Evolutionary conservation across 1,140 invertebrate species (phyloP), one percentile per base, ranked within the genome.

Genomic region (Drosophila simulans): DNA sequence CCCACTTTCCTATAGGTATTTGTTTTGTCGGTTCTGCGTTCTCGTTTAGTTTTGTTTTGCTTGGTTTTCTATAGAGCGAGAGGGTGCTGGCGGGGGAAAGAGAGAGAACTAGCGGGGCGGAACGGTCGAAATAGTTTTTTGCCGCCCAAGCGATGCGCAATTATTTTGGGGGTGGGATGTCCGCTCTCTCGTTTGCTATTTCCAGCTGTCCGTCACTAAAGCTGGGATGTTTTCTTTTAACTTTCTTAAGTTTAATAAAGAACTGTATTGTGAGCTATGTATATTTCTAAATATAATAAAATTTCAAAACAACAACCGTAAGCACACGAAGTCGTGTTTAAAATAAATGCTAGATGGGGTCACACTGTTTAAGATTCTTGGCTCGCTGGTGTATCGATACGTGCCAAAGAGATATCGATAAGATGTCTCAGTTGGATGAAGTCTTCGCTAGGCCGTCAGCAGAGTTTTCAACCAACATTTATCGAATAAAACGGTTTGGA

Each of bases 41-140:
- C 64, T 68, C 59, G 52, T 68, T 68, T 68, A 43, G 64, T 68
- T 76, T 79, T 66, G 71, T 77, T 89, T 89, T 80, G 71, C 71
- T 88, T 77, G 71, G 59, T 52, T 89, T 84, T 89, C 46, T 53
- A 63, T 45, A 17, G 34, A 66, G 17, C 0, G 10, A 31, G 45
- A 45, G 39, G 39, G 40, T 15, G 42, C 11, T 40, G 51, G 45
- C 69, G 22, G 31, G 35, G n/a, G 52, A 56, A 25, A 22, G 15
- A 49, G 42, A 64, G 34, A 63, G n/a, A 45, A 15, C 34, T 40
- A 43, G 49, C 71, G 43, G 55, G 27, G 52, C 35, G 48, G 69
- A 69, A 65, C 68, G 78, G 43, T 35, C 53, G 17, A 39, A 71
- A 69, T 69, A 70, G 42, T 57, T 48, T 48, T 54, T 65, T 22